phyloP scores from a whole-genome alignment of 2,888 invertebrate genomes.

The Cepaea hortensis region DNA sequence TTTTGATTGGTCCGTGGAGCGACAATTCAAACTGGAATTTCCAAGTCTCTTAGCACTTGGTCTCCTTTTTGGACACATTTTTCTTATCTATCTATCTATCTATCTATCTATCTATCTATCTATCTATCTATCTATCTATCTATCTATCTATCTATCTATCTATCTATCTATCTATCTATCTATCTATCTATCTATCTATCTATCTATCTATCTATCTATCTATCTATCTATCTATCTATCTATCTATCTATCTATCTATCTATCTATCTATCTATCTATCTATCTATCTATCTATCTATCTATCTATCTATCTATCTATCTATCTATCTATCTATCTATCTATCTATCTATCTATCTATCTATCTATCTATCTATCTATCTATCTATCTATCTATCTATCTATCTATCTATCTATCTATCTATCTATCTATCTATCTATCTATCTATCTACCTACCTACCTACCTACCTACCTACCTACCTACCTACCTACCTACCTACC shows the following conservation, averaged over 20 bases:
- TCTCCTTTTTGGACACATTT: not conserved
- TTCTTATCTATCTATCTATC: not conserved
- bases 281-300: constrained; percentile 13
- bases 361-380: constrained; percentile 7
- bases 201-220: constrained; percentile 3
- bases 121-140: constrained; percentile 9
- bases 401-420: constrained; percentile 7
- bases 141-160: constrained; percentile 18
- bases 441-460: not conserved
- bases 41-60: no score
- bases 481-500: no score
- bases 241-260: constrained; percentile 18
- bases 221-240: constrained; percentile 2
- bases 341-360: constrained; percentile 7
- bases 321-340: constrained; percentile 7
- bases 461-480: not conserved
- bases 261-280: constrained; percentile 7
- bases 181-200: constrained; percentile 6
- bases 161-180: constrained; percentile 5
- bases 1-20: no score
- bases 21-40: no score
- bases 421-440: constrained; percentile 7
- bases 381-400: constrained; percentile 7
- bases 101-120: constrained; percentile 7
- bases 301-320: constrained; percentile 14